These are phyloP conservation scores for Eumaeus atala DNA, from an alignment of 1,140 invertebrate genomes.

Conservation along the genomic window DNA sequence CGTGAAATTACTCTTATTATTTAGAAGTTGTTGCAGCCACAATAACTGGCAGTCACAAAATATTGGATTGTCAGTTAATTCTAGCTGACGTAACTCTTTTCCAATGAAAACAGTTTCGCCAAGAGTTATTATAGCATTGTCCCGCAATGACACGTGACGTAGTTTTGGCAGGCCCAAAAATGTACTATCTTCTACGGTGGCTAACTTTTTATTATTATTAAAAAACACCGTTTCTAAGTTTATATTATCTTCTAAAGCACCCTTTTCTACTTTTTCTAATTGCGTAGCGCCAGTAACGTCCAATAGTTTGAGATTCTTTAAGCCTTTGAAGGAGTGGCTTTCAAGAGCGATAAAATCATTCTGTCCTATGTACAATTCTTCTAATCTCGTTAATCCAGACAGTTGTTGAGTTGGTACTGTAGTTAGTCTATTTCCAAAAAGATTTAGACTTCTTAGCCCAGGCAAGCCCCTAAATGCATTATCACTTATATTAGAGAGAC, in stretches of 20 bases:
- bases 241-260: slow-evolving; percentile 84
- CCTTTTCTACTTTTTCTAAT: slow-evolving; percentile 81
- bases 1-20: slow-evolving; percentile 80
- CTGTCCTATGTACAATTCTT: slow-evolving; percentile 87
- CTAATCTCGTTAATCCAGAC: slow-evolving; percentile 80
- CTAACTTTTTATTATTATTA: slow-evolving; percentile 84
- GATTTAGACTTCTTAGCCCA: slow-evolving; percentile 82
- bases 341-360: slow-evolving; percentile 83
- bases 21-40: slow-evolving; percentile 86
- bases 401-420: slow-evolving; percentile 85
- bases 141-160: slow-evolving; percentile 82
- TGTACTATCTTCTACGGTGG: slow-evolving; percentile 82
- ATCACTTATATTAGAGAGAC: slow-evolving; percentile 83
- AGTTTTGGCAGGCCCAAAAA: slow-evolving; percentile 86
- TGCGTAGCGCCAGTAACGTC: slow-evolving; percentile 85
- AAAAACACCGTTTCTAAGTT: slow-evolving; percentile 86
- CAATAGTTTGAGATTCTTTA: slow-evolving; percentile 83
- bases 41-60: slow-evolving; percentile 86
- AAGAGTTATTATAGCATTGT: slow-evolving; percentile 84
- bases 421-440: slow-evolving; percentile 85
- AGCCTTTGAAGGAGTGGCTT: slow-evolving; percentile 82
- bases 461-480: slow-evolving; percentile 84
- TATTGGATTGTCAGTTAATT: slow-evolving; percentile 88
- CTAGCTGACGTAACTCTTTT: slow-evolving; percentile 83
- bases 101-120: slow-evolving; percentile 85